Percentiles rank a stretch among this genome's conserved stretches.
Evolutionary conservation across 2,113 vertebrate species (phyloP).

Genomic region (Rhagologus leucostigma): DNA sequence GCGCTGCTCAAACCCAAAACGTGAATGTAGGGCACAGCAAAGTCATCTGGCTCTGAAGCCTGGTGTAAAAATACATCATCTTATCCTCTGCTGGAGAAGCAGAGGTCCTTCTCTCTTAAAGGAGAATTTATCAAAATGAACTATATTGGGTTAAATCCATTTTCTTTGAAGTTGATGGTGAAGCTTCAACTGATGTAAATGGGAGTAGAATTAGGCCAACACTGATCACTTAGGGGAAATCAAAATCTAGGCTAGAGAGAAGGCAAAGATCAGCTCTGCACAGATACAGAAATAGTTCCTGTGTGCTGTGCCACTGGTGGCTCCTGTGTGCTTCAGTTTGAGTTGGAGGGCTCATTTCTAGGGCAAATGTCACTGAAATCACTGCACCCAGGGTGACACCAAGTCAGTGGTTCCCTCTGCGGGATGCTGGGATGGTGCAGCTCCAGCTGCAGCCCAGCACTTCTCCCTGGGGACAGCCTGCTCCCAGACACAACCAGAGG

Average conservation of each 20-base stretch:
- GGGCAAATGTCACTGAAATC: neutral
- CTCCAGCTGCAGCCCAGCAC: neutral
- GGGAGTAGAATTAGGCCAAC: slow-evolving; percentile 22
- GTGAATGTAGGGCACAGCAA: neutral
- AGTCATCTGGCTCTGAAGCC: slow-evolving; percentile 15
- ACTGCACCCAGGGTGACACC: no score
- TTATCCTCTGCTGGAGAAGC: neutral
- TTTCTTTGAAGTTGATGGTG: slow-evolving; percentile 27
- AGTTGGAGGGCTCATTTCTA: neutral
- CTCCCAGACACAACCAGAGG: neutral
- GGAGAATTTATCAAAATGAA: neutral
- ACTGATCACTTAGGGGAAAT: slow-evolving; percentile 45
- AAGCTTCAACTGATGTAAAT: slow-evolving; percentile 27
- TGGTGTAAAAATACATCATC: slow-evolving; percentile 2
- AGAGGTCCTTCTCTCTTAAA: neutral
- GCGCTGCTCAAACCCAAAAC: neutral
- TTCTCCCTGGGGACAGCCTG: neutral
- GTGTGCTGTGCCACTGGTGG: neutral
- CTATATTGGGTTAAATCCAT: slow-evolving; percentile 8
- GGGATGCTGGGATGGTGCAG: neutral
- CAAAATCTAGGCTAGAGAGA: slow-evolving; percentile 54
- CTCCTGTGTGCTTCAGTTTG: neutral
- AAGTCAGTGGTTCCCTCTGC: neutral
- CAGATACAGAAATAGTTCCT: slow-evolving; percentile 33
- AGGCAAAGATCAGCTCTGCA: slow-evolving; percentile 41